A percentile compares a stretch with the other conserved stretches of the same genome.
These are phyloP conservation scores for Zoanthus solanderi DNA, from an alignment of 92 coral and sea anemone species.

Conservation along the genomic window DNA sequence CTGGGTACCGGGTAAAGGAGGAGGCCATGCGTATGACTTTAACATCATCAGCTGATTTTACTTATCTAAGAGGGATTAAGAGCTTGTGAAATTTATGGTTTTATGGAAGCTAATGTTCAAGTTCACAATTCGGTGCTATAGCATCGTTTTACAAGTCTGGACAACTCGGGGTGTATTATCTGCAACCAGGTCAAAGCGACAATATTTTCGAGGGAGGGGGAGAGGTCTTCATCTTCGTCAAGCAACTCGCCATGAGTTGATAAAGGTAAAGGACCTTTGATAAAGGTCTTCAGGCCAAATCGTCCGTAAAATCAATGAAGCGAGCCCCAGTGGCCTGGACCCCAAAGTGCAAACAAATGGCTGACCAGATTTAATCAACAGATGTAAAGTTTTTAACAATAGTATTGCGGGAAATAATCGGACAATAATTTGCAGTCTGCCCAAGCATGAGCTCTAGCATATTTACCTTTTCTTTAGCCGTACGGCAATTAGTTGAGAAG, in stretches of 20 bases:
- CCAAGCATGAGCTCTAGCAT: conserved; percentile 39
- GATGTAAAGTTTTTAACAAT: conserved; percentile 47
- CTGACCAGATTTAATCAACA: conserved; percentile 44
- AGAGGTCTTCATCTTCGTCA: conserved; percentile 47
- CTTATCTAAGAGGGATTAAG: too few relatives aligned
- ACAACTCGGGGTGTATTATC: conserved; percentile 20
- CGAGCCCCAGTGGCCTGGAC: conserved; percentile 64
- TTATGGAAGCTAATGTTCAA: conserved; percentile 35
- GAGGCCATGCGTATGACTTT: conserved; percentile 14
- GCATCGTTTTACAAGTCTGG: conserved; percentile 14
- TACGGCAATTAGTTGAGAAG: conserved; percentile 1
- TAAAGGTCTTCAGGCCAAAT: conserved; percentile 15
- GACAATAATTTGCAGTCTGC: conserved; percentile 37
- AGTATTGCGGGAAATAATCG: conserved; percentile 28
- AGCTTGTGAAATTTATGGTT: not conserved
- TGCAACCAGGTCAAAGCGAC: conserved; percentile 45
- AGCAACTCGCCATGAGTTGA: conserved; percentile 38
- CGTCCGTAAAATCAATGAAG: conserved; percentile 39
- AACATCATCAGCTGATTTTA: not conserved
- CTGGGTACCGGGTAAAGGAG: not conserved
- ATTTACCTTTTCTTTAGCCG: conserved; percentile 33
- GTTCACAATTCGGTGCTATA: conserved; percentile 22
- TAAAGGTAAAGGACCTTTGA: conserved; percentile 19
- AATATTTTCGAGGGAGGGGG: conserved; percentile 53
- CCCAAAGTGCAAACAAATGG: conserved; percentile 52